Evolutionary conservation across 2,888 invertebrate species (phyloP).

Genomic region (Caenorhabditis sp.): DNA sequence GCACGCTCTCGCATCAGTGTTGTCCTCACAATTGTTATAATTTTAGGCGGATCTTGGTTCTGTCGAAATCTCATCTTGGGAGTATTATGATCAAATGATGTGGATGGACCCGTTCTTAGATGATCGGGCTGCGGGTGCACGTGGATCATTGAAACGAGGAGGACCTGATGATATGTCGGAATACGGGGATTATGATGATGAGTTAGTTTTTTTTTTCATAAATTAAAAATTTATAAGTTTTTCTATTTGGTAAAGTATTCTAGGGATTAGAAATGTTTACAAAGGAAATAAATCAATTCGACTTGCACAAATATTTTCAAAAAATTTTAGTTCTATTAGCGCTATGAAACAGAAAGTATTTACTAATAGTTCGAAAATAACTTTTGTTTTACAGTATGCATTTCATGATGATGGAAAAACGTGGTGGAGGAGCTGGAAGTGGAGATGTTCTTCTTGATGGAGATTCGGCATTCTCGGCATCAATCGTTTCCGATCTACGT

Average conservation of each 20-base stretch:
- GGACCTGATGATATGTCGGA: conserved; percentile 49
- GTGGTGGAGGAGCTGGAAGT: not conserved
- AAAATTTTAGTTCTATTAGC: no score
- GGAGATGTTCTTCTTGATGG: conserved; percentile 60
- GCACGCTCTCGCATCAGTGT: no score
- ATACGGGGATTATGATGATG: conserved; percentile 39
- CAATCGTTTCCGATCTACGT: conserved; percentile 60
- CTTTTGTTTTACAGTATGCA: conserved; percentile 14
- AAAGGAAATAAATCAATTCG: no score
- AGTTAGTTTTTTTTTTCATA: conserved; percentile 21
- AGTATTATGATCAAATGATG: conserved; percentile 54
- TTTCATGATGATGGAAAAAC: conserved; percentile 35
- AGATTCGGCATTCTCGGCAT: conserved; percentile 64
- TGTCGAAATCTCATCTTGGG: conserved; percentile 55
- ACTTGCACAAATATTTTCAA: no score
- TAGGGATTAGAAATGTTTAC: not conserved
- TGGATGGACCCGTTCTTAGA: conserved; percentile 66
- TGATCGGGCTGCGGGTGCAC: conserved; percentile 44
- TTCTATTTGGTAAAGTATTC: not conserved
- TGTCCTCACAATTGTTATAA: not conserved
- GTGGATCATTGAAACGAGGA: conserved; percentile 38
- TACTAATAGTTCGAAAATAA: not conserved
- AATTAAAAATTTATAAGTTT: not conserved
- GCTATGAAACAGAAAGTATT: no score
- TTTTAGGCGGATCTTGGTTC: conserved; percentile 23